A percentile compares a stretch with the other conserved stretches of the same genome.
These are phyloP conservation scores for Anguilla rostrata DNA, from an alignment of 2,113 vertebrate species.

Conservation along the genomic window DNA sequence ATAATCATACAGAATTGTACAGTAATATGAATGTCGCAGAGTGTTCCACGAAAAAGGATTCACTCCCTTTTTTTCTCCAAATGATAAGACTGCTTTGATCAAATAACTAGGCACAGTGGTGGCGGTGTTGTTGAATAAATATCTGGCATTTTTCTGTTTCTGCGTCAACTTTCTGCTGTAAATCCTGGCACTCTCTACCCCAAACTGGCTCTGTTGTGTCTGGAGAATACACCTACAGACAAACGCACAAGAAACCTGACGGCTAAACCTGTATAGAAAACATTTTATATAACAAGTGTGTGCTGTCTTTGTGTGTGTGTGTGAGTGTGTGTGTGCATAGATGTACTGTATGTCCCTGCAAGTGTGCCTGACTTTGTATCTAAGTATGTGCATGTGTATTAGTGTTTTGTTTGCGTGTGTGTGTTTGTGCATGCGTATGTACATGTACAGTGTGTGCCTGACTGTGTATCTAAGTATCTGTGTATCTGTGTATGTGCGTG, in stretches of 20 bases:
- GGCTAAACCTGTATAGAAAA: background rate
- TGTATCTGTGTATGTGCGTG: conserved; percentile 20
- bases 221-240: background rate
- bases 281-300: background rate
- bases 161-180: conserved; percentile 4
- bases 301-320: background rate
- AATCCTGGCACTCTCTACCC: background rate
- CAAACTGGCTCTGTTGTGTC: background rate
- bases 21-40: background rate
- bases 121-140: too few species aligned
- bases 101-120: background rate
- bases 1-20: background rate
- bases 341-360: too few species aligned
- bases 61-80: background rate
- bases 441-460: too few species aligned
- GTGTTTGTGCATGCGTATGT: too few species aligned
- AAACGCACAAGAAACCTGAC: background rate
- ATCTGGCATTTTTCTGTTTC: background rate
- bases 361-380: too few species aligned
- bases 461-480: background rate
- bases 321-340: background rate
- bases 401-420: too few species aligned
- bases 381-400: too few species aligned
- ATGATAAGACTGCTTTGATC: background rate
- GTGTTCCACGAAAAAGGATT: background rate